Evolutionary conservation across 1,140 invertebrate genomes (phyloP), one percentile per base, ranked within the genome.

Genomic region (Drosophila kohkoa): DNA sequence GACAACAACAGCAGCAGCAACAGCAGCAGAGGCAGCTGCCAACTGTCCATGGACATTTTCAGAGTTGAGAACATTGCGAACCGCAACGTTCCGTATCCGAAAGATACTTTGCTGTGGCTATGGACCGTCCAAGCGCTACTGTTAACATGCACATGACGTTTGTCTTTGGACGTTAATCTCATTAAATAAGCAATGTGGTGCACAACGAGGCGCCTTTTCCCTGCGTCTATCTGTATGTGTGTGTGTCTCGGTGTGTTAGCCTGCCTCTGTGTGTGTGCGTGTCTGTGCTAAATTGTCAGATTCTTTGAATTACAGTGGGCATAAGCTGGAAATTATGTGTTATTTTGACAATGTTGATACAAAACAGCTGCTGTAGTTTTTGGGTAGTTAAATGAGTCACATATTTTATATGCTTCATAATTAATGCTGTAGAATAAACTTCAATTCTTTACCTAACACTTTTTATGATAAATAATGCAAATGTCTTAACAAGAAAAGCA

Each of bases 91-190:
- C 41, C 77, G 67, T 48, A 72, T 67, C 63, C 73, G 66, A 81
- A 81, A 81, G 78, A 85, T 72, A 72, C 82, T 81, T 83, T 81
- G 45, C 78, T 68, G 28, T 63, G 74, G 65, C 66, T 45, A 58
- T 48, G 46, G 25, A 51, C 30, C 43, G 57, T 43, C 54, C 76
- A 60, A 15, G 52, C 66, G 60, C 58, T 62, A 69, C 76, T 79
- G 85, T 85, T 91, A 82, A 89, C 89, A 80, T 91, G 81, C 77
- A 79, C 82, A 91, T 91, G 90, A 91, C 81, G 91, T 90, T 91
- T 91, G 90, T 91, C 90, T 85, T 90, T 81, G 74, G 83, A 90
- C 82, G 90, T 90, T 91, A 91, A 91, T 91, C 90, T 91, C 83
- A 91, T 91, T 91, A 91, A 91, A 90, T 82, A 91, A 88, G 79